A percentile compares a stretch with the other conserved stretches of the same genome.
These are phyloP conservation scores for Antennarius striatus DNA, from an alignment of 2,113 vertebrate species.

Conservation along the genomic window DNA sequence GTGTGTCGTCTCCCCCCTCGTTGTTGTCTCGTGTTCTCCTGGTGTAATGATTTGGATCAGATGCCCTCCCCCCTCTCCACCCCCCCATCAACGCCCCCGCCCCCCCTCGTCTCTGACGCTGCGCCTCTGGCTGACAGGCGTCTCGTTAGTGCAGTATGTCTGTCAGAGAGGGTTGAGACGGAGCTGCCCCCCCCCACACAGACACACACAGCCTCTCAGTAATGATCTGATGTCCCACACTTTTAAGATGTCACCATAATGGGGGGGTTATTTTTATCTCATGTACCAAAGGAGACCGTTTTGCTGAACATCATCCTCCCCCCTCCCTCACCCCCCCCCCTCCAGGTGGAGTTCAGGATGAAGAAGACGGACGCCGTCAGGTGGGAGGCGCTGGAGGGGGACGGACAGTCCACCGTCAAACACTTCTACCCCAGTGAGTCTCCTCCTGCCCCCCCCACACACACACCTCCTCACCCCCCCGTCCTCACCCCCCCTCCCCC, in stretches of 20 bases:
- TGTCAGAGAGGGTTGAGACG: constrained; percentile 75
- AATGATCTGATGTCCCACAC: constrained; percentile 65
- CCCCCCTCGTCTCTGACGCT: constrained; percentile 56
- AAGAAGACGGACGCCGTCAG: constrained; percentile 92
- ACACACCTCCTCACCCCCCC: constrained; percentile 14
- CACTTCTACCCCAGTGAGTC: constrained; percentile 89
- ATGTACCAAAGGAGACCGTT: constrained; percentile 35
- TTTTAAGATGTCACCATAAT: constrained; percentile 56
- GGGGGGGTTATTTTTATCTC: constrained; percentile 58
- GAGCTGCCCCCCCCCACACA: constrained; percentile 70
- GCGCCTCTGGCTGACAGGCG: constrained; percentile 76
- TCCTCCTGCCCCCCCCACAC: constrained; percentile 5
- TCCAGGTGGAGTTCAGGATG: constrained; percentile 96
- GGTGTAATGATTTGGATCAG: constrained; percentile 73
- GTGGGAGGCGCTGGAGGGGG: constrained; percentile 95
- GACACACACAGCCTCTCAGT: constrained; percentile 44
- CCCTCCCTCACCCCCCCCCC: constrained; percentile 5
- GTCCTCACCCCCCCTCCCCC: constrained; percentile 5
- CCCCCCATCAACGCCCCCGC: neutral
- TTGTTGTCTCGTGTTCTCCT: constrained; percentile 63
- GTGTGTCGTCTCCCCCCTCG: constrained; percentile 43
- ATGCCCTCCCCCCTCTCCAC: constrained; percentile 36
- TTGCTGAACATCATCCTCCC: constrained; percentile 41
- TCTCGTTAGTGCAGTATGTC: constrained; percentile 78
- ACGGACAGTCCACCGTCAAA: constrained; percentile 83